These are phyloP conservation scores for Fragum whitleyi DNA, from an alignment of 2,888 invertebrate genomes.

Conservation along the genomic window DNA sequence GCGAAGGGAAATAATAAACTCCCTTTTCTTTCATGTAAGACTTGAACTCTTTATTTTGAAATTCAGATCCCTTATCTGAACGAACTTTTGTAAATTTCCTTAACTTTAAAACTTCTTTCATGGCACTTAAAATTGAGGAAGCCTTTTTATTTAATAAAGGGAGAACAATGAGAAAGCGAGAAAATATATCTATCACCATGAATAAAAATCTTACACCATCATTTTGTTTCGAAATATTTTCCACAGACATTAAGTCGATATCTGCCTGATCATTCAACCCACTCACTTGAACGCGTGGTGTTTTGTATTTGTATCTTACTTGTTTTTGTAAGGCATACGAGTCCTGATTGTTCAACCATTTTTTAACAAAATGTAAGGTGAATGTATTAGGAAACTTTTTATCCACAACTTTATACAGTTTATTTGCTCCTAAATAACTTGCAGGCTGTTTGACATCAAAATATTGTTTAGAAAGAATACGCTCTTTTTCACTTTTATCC, in stretches of 20 bases:
- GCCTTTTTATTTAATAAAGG: conserved; percentile 45
- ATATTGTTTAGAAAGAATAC: conserved; percentile 41
- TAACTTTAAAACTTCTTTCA: conserved; percentile 39
- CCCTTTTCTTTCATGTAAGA: conserved; percentile 42
- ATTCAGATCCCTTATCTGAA: conserved; percentile 46
- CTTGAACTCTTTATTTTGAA: conserved; percentile 43
- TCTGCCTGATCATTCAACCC: conserved; percentile 46
- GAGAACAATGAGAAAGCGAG: conserved; percentile 42
- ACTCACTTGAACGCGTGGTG: conserved; percentile 40
- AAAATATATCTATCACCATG: conserved; percentile 50
- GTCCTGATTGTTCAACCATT: conserved; percentile 54
- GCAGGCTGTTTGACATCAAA: conserved; percentile 34
- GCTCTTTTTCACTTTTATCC: conserved; percentile 42
- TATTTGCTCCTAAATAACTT: conserved; percentile 36
- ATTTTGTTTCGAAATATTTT: conserved; percentile 37
- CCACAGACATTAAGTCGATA: conserved; percentile 42
- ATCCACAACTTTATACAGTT: conserved; percentile 23
- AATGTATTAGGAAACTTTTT: conserved; percentile 40
- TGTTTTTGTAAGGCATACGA: conserved; percentile 37
- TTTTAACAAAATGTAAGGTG: conserved; percentile 31
- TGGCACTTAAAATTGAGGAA: conserved; percentile 39
- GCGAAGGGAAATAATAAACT: conserved; percentile 46
- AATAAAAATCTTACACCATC: conserved; percentile 43
- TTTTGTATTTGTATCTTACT: conserved; percentile 43
- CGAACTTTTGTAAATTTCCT: conserved; percentile 38